These are phyloP conservation scores for Fregata magnificens DNA, from an alignment of 2,113 vertebrate species.

Conservation along the genomic window DNA sequence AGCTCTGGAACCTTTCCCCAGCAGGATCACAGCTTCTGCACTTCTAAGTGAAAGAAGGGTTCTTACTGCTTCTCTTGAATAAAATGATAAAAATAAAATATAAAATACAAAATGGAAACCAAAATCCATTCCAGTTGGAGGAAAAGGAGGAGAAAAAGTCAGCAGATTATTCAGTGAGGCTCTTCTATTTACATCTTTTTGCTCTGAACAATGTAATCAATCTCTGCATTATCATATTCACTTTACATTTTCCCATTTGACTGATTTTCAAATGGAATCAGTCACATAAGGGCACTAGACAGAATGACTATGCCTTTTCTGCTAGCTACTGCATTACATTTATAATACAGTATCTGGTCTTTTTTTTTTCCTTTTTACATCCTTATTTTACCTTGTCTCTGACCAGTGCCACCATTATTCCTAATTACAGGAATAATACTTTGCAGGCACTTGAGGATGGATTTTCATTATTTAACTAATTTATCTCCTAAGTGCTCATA, in stretches of 20 bases:
- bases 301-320: background rate
- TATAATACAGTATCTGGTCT: background rate
- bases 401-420: background rate
- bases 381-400: background rate
- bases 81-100: background rate
- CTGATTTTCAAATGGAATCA: conserved; percentile 30
- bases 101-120: background rate
- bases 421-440: background rate
- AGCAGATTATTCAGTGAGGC: background rate
- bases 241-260: conserved; percentile 14
- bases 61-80: background rate
- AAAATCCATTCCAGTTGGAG: background rate
- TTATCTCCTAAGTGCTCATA: background rate
- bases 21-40: background rate
- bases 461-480: conserved; percentile 6
- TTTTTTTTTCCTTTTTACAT: background rate
- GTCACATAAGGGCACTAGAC: background rate
- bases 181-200: background rate
- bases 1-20: background rate
- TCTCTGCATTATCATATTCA: conserved; percentile 15
- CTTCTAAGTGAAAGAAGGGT: background rate
- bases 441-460: background rate
- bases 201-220: conserved; percentile 8
- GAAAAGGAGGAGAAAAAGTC: background rate
- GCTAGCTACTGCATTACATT: background rate